Conservation (phyloP, 2,113 vertebrate genomes). For the Nycticebus coucang region DNA sequence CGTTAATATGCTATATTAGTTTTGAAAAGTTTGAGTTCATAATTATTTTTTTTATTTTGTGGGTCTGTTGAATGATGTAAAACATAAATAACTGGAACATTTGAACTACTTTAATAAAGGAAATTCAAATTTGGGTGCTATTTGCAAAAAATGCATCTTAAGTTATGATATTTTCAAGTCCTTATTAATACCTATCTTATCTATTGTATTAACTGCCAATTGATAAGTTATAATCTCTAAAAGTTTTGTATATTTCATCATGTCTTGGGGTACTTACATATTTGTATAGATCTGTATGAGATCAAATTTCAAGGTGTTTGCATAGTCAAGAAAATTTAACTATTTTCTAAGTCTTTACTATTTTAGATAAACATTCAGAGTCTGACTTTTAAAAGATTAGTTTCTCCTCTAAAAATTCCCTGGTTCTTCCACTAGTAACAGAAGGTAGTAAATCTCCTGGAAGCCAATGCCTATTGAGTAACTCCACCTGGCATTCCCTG, state of each 20-base stretch:
- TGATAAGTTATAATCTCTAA: not conserved
- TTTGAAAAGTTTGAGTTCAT: not conserved
- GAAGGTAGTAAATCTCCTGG: fast-evolving
- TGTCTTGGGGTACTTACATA: not conserved
- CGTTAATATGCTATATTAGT: not conserved
- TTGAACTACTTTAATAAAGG: not conserved
- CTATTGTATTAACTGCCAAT: not conserved
- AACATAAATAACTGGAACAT: not conserved
- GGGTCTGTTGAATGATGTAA: not conserved
- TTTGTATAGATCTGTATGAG: not conserved
- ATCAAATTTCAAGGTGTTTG: not conserved
- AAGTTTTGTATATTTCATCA: not conserved
- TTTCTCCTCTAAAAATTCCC: not conserved
- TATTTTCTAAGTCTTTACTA: not conserved
- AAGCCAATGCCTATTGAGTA: not conserved
- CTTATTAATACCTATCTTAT: not conserved
- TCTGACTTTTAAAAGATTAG: not conserved
- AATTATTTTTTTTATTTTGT: not conserved
- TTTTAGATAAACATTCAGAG: not conserved
- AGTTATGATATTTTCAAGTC: not conserved
- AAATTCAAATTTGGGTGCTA: not conserved
- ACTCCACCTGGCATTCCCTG: no score
- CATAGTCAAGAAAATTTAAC: not conserved
- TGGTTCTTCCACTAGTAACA: not conserved
- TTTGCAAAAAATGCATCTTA: not conserved